Evolutionary conservation across 2,888 invertebrate genomes (phyloP).

Genomic region (Frankliniella fusca): DNA sequence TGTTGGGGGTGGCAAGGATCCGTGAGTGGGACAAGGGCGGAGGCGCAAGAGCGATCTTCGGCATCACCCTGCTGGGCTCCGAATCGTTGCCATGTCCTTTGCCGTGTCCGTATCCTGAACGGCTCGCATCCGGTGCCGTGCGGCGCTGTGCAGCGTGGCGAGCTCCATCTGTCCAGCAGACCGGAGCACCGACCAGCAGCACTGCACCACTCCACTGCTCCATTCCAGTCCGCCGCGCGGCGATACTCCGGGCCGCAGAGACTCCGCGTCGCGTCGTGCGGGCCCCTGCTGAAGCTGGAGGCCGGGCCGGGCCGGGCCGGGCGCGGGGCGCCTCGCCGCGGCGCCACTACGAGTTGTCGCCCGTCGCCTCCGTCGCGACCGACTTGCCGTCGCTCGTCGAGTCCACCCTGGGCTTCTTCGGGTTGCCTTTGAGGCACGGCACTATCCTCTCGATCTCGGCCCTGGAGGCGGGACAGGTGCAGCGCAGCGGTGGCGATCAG

Average conservation of each 20-base stretch:
- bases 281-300: too few relatives aligned
- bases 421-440: background rate
- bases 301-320: background rate
- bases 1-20: too few relatives aligned
- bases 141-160: background rate
- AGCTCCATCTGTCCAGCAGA: slow-evolving; percentile 14
- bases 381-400: slow-evolving; percentile 5
- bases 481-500: background rate
- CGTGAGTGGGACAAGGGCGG: too few relatives aligned
- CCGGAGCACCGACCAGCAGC: background rate
- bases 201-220: background rate
- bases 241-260: background rate
- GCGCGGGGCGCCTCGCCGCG: background rate
- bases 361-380: slow-evolving; percentile 9
- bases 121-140: background rate
- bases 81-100: background rate
- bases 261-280: background rate
- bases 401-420: slow-evolving; percentile 1
- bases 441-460: slow-evolving; percentile 4
- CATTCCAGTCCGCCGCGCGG: background rate
- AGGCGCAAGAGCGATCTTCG: too few relatives aligned
- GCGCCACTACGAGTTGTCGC: background rate
- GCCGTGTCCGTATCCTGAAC: background rate
- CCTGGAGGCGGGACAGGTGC: background rate
- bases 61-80: too few relatives aligned